Evolutionary conservation across 1,140 invertebrate species (phyloP).

Genomic region (Agrilus planipennis): DNA sequence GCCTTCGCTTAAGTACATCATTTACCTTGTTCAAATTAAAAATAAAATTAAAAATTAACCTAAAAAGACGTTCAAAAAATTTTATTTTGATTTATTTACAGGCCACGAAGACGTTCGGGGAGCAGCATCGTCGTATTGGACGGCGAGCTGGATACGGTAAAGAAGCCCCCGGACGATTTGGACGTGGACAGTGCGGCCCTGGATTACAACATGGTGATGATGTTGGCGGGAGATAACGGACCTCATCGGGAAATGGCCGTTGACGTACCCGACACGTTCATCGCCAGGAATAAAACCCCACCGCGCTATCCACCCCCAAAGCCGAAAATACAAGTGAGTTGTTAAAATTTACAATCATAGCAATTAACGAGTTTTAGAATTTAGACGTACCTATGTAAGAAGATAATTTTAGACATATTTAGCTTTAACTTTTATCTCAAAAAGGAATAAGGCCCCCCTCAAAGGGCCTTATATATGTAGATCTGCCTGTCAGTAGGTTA

Average conservation of each 20-base stretch:
- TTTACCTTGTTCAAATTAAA: neutral
- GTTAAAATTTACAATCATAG: no score
- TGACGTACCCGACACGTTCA: conserved; percentile 92
- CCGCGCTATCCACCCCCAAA: conserved; percentile 79
- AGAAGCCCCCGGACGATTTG: conserved; percentile 31
- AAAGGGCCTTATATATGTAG: no score
- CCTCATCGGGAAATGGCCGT: conserved; percentile 95
- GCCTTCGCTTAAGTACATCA: no score
- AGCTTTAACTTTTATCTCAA: no score
- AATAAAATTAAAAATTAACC: no score
- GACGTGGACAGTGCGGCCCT: conserved; percentile 27
- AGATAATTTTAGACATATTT: no score
- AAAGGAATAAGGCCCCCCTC: no score
- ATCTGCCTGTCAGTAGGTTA: no score
- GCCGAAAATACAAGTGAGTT: conserved; percentile 35
- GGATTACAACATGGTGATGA: conserved; percentile 52
- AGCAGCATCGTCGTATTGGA: conserved; percentile 57
- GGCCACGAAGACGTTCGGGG: conserved; percentile 52
- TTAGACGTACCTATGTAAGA: no score
- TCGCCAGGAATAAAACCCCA: conserved; percentile 79
- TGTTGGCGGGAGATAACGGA: conserved; percentile 56
- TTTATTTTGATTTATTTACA: no score
- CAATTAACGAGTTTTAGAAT: no score
- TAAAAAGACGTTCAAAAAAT: no score
- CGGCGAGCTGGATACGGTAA: conserved; percentile 37